Conservation (phyloP, 53 echinoderm and acorn worm species). For the Holothuria leucospilota region DNA sequence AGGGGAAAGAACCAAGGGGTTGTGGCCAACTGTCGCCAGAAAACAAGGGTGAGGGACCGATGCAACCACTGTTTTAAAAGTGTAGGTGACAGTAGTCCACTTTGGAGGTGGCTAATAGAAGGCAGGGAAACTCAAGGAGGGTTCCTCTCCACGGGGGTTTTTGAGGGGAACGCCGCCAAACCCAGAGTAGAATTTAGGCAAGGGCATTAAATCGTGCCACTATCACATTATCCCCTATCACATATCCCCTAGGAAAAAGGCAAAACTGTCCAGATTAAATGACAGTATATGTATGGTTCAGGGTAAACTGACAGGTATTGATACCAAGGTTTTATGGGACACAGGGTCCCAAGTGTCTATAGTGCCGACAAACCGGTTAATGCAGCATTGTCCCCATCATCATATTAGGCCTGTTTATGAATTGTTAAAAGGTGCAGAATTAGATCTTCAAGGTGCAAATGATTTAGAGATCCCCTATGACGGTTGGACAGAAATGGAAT, state of each 20-base stretch:
- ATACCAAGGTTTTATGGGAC: constrained; percentile 42
- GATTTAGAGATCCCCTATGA: constrained; percentile 6
- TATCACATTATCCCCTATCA: no score
- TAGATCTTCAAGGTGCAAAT: constrained; percentile 19
- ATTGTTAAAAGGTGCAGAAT: constrained; percentile 1
- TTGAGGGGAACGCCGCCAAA: background rate
- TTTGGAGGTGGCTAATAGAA: background rate
- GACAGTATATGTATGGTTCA: background rate
- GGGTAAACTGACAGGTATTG: background rate
- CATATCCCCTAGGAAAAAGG: constrained; percentile 19
- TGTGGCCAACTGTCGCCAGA: no score
- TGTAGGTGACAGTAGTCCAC: constrained; percentile 25
- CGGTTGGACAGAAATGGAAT: constrained; percentile 30
- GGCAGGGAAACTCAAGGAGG: background rate
- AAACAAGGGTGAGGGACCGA: background rate
- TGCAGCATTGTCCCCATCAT: background rate
- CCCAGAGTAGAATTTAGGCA: background rate
- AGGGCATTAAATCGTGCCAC: no score
- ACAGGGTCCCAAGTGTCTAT: constrained; percentile 51
- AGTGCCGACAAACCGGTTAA: constrained; percentile 11
- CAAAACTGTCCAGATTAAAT: background rate
- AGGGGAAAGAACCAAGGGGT: no score
- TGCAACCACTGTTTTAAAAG: constrained; percentile 16
- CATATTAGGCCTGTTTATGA: background rate
- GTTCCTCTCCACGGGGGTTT: constrained; percentile 2